A percentile compares a stretch with the other conserved stretches of the same genome.
phyloP scores from a whole-genome alignment of 1,140 invertebrate genomes.

The Mizuhopecten yessoensis region DNA sequence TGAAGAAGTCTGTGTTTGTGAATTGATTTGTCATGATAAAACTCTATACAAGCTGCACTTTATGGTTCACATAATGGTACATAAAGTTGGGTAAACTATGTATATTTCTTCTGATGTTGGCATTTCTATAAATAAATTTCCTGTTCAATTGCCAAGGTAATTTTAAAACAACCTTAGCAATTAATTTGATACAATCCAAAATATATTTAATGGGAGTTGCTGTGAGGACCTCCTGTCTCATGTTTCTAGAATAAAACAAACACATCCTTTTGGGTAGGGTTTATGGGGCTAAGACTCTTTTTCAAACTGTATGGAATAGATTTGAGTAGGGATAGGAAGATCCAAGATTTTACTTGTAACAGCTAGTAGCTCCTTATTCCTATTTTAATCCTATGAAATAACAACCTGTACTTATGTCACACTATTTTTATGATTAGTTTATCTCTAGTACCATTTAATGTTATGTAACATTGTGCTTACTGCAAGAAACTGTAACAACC shows the following conservation, averaged over 20 bases:
- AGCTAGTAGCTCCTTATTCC: no score
- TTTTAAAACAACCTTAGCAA: neutral
- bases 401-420: no score
- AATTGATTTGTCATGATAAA: neutral
- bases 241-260: neutral
- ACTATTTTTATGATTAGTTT: no score
- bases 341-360: no score
- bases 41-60: neutral
- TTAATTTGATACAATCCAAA: neutral
- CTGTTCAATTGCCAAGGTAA: constrained; percentile 3
- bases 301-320: no score
- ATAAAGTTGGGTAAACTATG: neutral
- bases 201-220: neutral
- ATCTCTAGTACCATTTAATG: no score
- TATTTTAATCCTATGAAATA: no score
- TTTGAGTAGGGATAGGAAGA: no score
- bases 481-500: no score
- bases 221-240: neutral
- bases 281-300: neutral
- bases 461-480: no score
- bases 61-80: neutral
- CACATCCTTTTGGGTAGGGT: neutral
- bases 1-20: neutral
- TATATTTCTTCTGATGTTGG: neutral
- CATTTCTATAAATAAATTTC: constrained; percentile 20